Evolutionary conservation across 2,113 vertebrate species (phyloP).

Genomic region (Cyanoderma ruficeps): DNA sequence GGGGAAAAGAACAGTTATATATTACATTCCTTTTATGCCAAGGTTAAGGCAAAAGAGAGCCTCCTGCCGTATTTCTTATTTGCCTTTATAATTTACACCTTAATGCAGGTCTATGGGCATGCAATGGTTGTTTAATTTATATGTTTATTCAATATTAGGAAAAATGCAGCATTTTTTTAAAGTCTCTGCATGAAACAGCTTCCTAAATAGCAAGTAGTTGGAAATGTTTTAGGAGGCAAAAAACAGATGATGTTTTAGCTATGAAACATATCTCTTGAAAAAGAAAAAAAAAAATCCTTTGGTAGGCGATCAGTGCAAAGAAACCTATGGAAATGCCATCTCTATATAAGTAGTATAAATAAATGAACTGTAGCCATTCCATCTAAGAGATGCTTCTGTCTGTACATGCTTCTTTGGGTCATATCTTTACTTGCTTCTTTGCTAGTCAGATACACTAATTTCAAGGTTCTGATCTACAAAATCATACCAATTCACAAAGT

Average conservation of each 20-base stretch:
- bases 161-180: not conserved
- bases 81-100: not conserved
- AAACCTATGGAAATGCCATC: not conserved
- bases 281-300: not conserved
- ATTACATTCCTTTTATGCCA: not conserved
- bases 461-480: not conserved
- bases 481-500: not conserved
- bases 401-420: not conserved
- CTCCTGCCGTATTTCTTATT: not conserved
- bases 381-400: not conserved
- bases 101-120: not conserved
- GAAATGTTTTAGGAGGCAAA: not conserved
- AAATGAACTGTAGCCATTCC: not conserved
- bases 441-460: not conserved
- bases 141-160: not conserved
- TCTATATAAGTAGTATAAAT: not conserved
- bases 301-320: not conserved
- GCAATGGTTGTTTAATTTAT: not conserved
- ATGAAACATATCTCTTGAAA: not conserved
- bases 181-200: not conserved
- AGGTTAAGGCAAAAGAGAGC: not conserved
- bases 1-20: not conserved
- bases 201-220: not conserved
- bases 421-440: not conserved
- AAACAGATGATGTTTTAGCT: not conserved